Evolutionary conservation across 1,140 invertebrate species (phyloP).

Genomic region (Diorhabda carinulata): DNA sequence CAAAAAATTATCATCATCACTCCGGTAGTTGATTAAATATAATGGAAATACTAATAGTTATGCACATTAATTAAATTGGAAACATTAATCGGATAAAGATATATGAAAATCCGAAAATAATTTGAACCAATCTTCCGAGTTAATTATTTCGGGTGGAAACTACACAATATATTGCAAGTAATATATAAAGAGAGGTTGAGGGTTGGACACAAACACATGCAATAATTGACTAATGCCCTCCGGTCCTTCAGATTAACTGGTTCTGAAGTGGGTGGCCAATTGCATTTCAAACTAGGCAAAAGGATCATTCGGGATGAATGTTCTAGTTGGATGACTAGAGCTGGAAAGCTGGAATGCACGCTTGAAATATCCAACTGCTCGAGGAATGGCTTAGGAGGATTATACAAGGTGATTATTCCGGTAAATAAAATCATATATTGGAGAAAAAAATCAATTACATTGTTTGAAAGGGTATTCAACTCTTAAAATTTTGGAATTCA

Average conservation of each 20-base stretch:
- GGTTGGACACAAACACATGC: conserved; percentile 12
- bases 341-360: conserved; percentile 9
- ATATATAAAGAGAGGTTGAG: conserved; percentile 12
- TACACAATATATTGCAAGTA: conserved; percentile 1
- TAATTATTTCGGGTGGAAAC: conserved; percentile 1
- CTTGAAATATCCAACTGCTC: conserved; percentile 5
- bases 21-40: no score
- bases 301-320: neutral
- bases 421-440: no score
- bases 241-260: conserved; percentile 17
- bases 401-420: neutral
- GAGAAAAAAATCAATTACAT: no score
- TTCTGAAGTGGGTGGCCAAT: neutral
- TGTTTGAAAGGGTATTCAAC: no score
- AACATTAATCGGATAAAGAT: no score
- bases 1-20: no score
- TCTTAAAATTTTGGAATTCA: no score
- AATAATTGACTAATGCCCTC: conserved; percentile 19
- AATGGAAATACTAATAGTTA: no score
- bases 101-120: neutral
- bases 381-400: neutral
- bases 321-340: conserved; percentile 8
- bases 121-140: neutral
- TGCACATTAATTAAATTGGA: no score
- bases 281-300: neutral